phyloP scores from a whole-genome alignment of 2,113 vertebrate genomes.

The Sakesphorus luctuosus region DNA sequence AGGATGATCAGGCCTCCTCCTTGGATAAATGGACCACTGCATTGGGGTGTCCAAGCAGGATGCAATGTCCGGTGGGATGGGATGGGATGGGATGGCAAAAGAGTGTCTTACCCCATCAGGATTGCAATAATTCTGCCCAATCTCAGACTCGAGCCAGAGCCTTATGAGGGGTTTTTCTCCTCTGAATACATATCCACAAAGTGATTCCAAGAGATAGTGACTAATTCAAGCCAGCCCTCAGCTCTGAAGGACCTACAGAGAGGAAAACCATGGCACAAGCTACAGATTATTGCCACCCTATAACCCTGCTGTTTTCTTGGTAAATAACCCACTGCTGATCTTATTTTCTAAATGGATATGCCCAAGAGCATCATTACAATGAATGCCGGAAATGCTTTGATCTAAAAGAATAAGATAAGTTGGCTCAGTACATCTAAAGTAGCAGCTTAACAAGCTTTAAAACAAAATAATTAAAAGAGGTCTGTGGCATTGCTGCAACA shows the following conservation, averaged over 20 bases:
- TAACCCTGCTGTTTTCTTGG: background rate
- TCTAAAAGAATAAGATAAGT: background rate
- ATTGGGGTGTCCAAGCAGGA: rapidly evolving
- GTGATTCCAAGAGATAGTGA: background rate
- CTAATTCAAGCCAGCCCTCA: background rate
- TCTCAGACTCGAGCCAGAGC: background rate
- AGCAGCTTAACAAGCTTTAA: constrained; percentile 39
- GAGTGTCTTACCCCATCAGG: rapidly evolving
- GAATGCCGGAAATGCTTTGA: background rate
- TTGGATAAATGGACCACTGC: background rate
- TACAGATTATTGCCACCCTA: background rate
- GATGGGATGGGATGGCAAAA: background rate
- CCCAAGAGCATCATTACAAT: background rate
- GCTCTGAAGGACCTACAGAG: background rate
- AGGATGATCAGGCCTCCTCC: too few species aligned
- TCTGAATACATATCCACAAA: background rate
- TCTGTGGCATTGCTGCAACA: background rate
- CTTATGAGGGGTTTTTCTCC: background rate
- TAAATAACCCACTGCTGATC: background rate
- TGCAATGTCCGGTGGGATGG: background rate
- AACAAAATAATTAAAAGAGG: constrained; percentile 20
- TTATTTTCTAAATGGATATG: background rate
- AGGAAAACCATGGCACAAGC: background rate
- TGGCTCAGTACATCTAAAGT: background rate
- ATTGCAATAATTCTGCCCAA: background rate